Percentiles rank a stretch among this genome's conserved stretches.
Evolutionary conservation across 2,797 vertebrate genomes (phyloP).

Genomic region (Ambastaia sidthimunki): DNA sequence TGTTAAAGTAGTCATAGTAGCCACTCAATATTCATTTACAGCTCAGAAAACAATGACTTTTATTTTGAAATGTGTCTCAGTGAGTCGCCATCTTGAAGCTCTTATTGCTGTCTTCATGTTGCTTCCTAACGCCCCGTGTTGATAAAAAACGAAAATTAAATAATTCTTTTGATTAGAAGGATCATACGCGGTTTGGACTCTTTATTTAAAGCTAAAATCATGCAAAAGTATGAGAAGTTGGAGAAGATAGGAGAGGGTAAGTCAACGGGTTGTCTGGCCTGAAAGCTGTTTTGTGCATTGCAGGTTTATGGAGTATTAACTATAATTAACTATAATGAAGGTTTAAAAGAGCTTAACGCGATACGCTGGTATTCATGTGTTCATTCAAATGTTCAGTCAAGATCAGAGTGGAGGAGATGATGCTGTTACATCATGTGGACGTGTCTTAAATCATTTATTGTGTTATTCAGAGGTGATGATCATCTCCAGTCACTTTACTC

Average conservation of each 20-base stretch:
- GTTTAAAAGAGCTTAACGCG: too few relatives aligned
- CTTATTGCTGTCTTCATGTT: conserved; percentile 3
- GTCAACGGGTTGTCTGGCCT: conserved; percentile 53
- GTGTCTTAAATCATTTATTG: too few relatives aligned
- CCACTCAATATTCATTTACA: too few relatives aligned
- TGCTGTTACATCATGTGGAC: too few relatives aligned
- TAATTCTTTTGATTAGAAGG: not conserved
- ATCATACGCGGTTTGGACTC: not conserved
- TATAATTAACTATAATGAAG: conserved; percentile 32
- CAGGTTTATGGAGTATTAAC: conserved; percentile 12
- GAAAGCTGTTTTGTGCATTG: conserved; percentile 32
- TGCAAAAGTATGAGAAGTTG: conserved; percentile 99
- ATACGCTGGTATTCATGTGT: too few relatives aligned
- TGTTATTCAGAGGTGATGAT: too few relatives aligned
- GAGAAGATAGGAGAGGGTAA: conserved; percentile 98
- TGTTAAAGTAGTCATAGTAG: not conserved
- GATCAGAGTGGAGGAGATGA: too few relatives aligned
- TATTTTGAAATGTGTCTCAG: conserved; percentile 27
- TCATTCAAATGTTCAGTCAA: too few relatives aligned
- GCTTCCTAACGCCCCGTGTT: conserved; percentile 37
- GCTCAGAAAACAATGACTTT: not conserved
- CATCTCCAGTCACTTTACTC: too few relatives aligned
- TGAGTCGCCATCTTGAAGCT: conserved; percentile 31
- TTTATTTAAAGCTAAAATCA: conserved; percentile 59
- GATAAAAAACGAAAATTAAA: conserved; percentile 25